Conservation (phyloP, 2,113 vertebrate species). For the Microtus oregoni region DNA sequence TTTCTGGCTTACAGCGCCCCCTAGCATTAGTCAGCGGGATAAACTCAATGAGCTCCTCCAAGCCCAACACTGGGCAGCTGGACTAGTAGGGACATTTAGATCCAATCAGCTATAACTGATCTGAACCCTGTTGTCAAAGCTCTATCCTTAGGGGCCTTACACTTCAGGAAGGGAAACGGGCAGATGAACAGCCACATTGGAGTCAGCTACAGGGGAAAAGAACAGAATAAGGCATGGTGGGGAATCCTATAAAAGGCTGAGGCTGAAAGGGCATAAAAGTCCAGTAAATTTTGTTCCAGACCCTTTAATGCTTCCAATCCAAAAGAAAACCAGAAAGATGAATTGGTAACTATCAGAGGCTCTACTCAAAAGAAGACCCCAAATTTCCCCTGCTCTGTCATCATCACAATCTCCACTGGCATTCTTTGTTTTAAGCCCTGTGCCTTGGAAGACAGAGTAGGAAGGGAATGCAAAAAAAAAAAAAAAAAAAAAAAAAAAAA, state of each 20-base stretch:
- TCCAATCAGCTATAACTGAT: not conserved
- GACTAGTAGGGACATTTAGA: not conserved
- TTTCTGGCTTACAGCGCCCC: constrained; percentile 85
- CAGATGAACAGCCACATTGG: not conserved
- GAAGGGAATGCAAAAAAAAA: not conserved
- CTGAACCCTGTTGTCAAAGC: not conserved
- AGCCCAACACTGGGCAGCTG: not conserved
- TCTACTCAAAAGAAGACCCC: not conserved
- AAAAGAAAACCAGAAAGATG: not conserved
- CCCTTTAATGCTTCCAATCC: not conserved
- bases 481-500: too few relatives aligned
- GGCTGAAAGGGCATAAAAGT: not conserved
- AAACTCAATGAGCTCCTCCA: not conserved
- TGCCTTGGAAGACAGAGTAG: not conserved
- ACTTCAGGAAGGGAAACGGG: not conserved
- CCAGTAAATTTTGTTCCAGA: not conserved
- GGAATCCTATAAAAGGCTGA: not conserved
- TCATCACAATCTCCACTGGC: not conserved
- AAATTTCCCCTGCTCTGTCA: not conserved
- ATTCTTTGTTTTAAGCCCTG: not conserved
- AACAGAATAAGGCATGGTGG: not conserved
- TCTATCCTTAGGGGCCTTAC: not conserved
- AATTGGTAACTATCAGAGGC: not conserved
- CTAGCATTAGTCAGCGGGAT: constrained; percentile 80
- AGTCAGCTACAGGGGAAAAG: not conserved